Base-by-base conservation (phyloP, 2,888 invertebrate species). In the Electrophaes corylata region DNA sequence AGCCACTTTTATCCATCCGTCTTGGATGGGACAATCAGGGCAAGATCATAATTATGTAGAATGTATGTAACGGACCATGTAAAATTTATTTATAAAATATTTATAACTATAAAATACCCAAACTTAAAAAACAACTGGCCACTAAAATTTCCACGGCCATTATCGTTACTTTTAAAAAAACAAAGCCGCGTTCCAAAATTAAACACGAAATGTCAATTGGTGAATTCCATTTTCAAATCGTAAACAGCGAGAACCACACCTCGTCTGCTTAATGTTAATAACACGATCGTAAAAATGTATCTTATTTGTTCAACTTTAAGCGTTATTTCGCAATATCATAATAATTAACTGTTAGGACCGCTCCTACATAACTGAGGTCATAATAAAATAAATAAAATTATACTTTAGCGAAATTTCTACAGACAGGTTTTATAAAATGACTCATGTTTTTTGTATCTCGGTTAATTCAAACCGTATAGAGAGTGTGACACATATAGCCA, bases 211-310 rank as follows among this genome's bases (percentile, higher is more conserved):
- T 79, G 71, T 75, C 76, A 79, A 79, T 79, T 57, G 71, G 66
- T 67, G 65, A 78, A 83, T 80, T 78, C 78, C 76, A 75, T 76
- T 76, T 84, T 78, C 71, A 73, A 82, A 79, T 76, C 67, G 70
- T 72, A 65, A 72, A 61, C 68, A 57, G 43, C 56, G 44, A 52
- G 66, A 59, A 67, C 65, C 69, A 66, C 73, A 49, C 77, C 75
- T 70, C 52, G 49, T 50, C 58, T 57, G 54, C 48, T 48, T 18
- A 45, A 46, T 14, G 40, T 44, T 50, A 46, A 51, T 35, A 48
- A 33, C 50, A 26, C 40, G n/a, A 39, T 43, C 43, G 43, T 63
- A 53, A 58, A n/a, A 41, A 50, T 31, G 16, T 43, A 29, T 40
- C 57, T 55, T 63, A 39, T 44, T 6, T 0, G 1, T 10, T 40